These are phyloP conservation scores for Clistopyga incitator DNA, from an alignment of 2,888 invertebrate species.

Conservation along the genomic window DNA sequence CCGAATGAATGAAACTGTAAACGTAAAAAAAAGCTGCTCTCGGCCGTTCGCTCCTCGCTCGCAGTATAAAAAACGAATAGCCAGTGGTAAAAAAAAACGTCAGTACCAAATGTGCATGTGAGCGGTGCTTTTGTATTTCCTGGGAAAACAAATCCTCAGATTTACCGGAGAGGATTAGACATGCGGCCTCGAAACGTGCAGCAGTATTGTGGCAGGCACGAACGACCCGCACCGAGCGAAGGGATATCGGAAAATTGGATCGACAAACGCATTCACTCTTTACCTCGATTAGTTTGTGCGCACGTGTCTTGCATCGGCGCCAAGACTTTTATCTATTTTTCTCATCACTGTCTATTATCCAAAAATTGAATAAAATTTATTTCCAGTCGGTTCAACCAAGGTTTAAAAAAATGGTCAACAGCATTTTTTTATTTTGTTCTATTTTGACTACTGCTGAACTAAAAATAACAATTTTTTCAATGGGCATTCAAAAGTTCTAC, in stretches of 20 bases:
- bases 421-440: no score
- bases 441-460: not conserved
- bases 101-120: conserved; percentile 17
- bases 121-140: conserved; percentile 33
- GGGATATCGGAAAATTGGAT: conserved; percentile 44
- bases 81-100: conserved; percentile 2
- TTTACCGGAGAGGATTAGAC: conserved; percentile 63
- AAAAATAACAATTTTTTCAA: no score
- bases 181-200: conserved; percentile 30
- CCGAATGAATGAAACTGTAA: conserved; percentile 29
- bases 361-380: not conserved
- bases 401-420: not conserved
- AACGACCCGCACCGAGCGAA: conserved; percentile 4
- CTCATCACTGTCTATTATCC: not conserved
- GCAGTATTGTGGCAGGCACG: not conserved
- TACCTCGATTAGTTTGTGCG: conserved; percentile 35
- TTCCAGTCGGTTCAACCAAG: not conserved
- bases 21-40: not conserved
- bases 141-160: conserved; percentile 56
- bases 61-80: conserved; percentile 1
- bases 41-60: not conserved
- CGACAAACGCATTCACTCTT: conserved; percentile 20
- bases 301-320: not conserved
- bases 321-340: not conserved
- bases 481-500: no score